A percentile compares a stretch with the other conserved stretches of the same genome.
Conservation (phyloP, 30 jellyfish, hydroid and myxozoan genomes). For the Aurelia aurita complex sp. Pacific region DNA sequence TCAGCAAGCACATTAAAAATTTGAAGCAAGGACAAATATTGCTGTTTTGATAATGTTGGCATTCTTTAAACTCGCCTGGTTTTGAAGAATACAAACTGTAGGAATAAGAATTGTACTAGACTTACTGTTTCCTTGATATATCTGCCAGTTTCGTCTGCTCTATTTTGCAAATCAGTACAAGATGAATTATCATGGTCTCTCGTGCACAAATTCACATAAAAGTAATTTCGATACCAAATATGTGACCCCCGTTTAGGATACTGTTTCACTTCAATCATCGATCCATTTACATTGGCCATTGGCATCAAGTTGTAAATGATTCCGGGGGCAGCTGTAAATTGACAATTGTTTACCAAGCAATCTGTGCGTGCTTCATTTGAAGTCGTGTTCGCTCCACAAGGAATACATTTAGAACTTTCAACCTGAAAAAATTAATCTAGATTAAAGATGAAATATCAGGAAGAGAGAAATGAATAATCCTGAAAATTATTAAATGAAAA, state of each 20-base stretch:
- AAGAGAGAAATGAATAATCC: too few relatives aligned
- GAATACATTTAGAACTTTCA: slow-evolving; percentile 66
- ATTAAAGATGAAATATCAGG: not conserved
- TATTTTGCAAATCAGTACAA: slow-evolving; percentile 44
- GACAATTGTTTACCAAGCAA: slow-evolving; percentile 70
- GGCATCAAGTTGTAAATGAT: slow-evolving; percentile 82
- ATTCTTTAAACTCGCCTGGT: too few relatives aligned
- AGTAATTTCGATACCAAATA: slow-evolving; percentile 61
- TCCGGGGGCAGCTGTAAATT: slow-evolving; percentile 70
- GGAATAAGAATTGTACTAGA: not conserved
- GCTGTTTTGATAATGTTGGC: too few relatives aligned
- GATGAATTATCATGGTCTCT: slow-evolving; percentile 85
- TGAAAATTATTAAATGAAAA: too few relatives aligned
- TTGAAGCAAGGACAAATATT: too few relatives aligned
- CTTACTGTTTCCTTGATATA: slow-evolving; percentile 48
- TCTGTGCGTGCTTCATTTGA: slow-evolving; percentile 67
- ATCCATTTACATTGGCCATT: slow-evolving; percentile 79
- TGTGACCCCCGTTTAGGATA: slow-evolving; percentile 5
- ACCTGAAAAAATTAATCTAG: slow-evolving; percentile 12
- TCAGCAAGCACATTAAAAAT: too few relatives aligned
- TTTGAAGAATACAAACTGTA: too few relatives aligned
- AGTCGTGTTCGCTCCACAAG: slow-evolving; percentile 89
- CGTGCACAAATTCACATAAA: slow-evolving; percentile 82
- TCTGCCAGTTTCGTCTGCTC: slow-evolving; percentile 37
- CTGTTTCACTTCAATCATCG: slow-evolving; percentile 81